Evolutionary conservation across 2,797 vertebrate species (phyloP), one percentile per base, ranked within the genome.

Genomic region (Arnoldichthys spilopterus): DNA sequence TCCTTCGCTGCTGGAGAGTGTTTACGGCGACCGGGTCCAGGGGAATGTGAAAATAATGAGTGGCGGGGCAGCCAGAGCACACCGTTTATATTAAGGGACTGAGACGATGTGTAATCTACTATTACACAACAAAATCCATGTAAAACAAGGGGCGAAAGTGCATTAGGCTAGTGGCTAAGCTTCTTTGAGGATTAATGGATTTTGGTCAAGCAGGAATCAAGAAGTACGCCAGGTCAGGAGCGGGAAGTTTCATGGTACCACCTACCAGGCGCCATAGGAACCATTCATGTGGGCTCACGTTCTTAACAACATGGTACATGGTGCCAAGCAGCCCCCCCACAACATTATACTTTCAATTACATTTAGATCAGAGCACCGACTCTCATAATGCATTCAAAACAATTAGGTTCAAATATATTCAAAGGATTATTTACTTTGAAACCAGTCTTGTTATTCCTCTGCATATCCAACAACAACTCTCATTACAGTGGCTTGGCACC

Each of bases 371-470:
- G 87, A 93, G 92, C 89, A 79, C 86, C 86, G 82, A 68, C 87
- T 89, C 89, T 86, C 87, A 92, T 93, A 92, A 92, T 91, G 88
- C 89, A 93, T 93, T 92, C 93, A 88, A 81, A 89, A 90, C 91
- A 93, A 94, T 93, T 93, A 92, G 91, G 90, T 91, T 89, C 76
- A 89, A 92, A 92, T 89, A 90, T 90, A 94, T 92, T 92, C 93
- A 94, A 92, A 94, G 89, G 90, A 91, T 90, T 91, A 91, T 91
- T 92, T 89, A 92, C 93, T 94, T 93, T 94, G 92, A 94, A 93
- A 93, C 71, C 84, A 77, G 90, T 90, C 91, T 92, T 93, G 91
- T 94, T 94, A 92, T 94, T 92, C 88, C 88, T 88, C 90, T 74
- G 89, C 89, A 92, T 90, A 92, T 89, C 89, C 90, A 90, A 91